Evolutionary conservation across 1,140 invertebrate species (phyloP), one percentile per base, ranked within the genome.

Genomic region (Cotesia typhae): DNA sequence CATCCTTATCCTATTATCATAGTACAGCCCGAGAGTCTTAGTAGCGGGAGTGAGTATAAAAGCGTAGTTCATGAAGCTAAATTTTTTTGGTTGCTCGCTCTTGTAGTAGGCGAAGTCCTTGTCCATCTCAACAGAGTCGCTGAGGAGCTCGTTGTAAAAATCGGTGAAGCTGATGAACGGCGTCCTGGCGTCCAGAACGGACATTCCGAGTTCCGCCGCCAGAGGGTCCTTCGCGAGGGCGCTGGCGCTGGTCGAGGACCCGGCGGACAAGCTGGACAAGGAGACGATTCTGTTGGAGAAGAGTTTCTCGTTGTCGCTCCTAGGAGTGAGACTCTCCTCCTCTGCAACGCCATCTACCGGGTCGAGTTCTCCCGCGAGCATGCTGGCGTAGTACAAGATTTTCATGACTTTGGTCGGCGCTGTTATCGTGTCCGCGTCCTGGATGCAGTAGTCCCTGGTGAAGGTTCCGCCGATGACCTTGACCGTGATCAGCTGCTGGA

Each of bases 1-100:
- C 96, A 98, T 98, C 52, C 96, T 90, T 82, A 98, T 96, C 41
- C 96, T 90, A 84, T 96, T 97, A 85, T 98, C 96, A 83, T 96
- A 97, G 86, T 96, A 97, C 37, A 98, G 87, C 0, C 94, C 95
- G 71, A 96, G 89, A 7, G 94, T 94, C 87, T 97, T 98, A 0
- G 95, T 96, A 1, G 95, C 93, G 3, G 95, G 94, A n/a, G 94
- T 97, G 47, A 98, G 87, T 75, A 98, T 94, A 86, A 98, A 98
- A 6, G 94, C 92, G 83, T 97, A 95, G 78, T 92, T 91, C 90
- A 97, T 94, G 84, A 98, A 98, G 76, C 95, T 95, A 86, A 98
- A 98, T 84, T 95, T 95, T 77, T 89, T 89, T 74, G 83, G 85
- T 72, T 85, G 80, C 76, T 92, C 90, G 72, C 89, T 92, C 84